A percentile compares a stretch with the other conserved stretches of the same genome.
These are phyloP conservation scores for Drosophila atroscutellata DNA, from an alignment of 2,888 invertebrate genomes.

Conservation along the genomic window DNA sequence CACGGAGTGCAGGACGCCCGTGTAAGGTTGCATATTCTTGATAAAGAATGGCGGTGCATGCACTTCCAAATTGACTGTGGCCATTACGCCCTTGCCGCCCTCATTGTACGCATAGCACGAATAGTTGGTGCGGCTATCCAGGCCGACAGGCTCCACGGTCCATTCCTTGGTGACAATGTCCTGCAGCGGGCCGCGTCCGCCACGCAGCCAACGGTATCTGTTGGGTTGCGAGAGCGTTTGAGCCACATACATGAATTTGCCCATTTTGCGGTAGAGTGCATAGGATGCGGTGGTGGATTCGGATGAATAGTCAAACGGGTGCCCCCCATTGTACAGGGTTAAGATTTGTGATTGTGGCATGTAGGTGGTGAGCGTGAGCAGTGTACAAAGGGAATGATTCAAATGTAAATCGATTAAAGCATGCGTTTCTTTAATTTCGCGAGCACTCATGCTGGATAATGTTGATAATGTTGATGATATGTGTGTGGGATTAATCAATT, in stretches of 20 bases:
- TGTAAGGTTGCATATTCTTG: conserved; percentile 92
- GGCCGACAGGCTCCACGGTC: conserved; percentile 92
- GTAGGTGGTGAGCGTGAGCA: conserved; percentile 82
- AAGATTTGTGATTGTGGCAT: conserved; percentile 83
- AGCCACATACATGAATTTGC: conserved; percentile 82
- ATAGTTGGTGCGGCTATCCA: conserved; percentile 95
- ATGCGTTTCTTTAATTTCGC: conserved; percentile 82
- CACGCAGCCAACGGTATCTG: conserved; percentile 92
- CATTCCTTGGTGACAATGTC: conserved; percentile 91
- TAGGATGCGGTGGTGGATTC: conserved; percentile 51
- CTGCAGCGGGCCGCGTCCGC: conserved; percentile 88
- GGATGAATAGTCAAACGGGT: conserved; percentile 46
- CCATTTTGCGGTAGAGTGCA: conserved; percentile 82
- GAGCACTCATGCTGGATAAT: conserved; percentile 49
- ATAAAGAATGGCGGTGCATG: conserved; percentile 95
- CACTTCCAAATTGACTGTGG: conserved; percentile 89
- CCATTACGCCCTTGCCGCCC: conserved; percentile 91
- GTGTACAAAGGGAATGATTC: conserved; percentile 82
- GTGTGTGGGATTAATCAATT: conserved; percentile 42
- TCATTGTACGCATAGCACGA: conserved; percentile 94
- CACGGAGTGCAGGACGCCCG: conserved; percentile 91
- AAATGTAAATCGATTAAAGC: conserved; percentile 82
- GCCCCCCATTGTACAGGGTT: conserved; percentile 76
- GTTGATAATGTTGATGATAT: conserved; percentile 37
- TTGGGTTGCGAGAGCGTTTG: conserved; percentile 81